phyloP scores from a whole-genome alignment of 2,797 vertebrate genomes.

The Dromococcyx pavoninus region DNA sequence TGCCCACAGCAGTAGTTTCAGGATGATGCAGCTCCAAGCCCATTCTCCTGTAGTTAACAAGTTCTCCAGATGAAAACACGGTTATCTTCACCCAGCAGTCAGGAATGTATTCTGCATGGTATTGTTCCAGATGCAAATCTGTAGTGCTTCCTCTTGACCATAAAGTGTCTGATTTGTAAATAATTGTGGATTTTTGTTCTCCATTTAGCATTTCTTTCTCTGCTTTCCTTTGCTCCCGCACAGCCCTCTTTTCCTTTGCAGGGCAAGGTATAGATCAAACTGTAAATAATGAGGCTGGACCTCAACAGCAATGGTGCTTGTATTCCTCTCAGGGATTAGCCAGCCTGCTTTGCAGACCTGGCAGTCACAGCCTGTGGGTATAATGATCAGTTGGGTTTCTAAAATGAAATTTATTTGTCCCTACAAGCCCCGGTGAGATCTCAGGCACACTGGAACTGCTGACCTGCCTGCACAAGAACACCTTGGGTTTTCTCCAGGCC shows the following conservation, averaged over 20 bases:
- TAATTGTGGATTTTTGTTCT: neutral
- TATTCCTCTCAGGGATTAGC: neutral
- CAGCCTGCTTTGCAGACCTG: neutral
- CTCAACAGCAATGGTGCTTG: neutral
- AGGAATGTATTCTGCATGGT: neutral
- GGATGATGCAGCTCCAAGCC: accelerated
- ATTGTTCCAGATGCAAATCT: neutral
- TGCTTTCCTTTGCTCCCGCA: neutral
- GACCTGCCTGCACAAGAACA: neutral
- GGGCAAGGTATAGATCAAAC: neutral
- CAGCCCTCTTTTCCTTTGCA: neutral
- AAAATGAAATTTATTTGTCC: neutral
- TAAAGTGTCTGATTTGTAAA: neutral
- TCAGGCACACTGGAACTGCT: neutral
- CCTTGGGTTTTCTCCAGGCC: neutral
- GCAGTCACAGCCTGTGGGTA: neutral
- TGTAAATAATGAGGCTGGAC: neutral
- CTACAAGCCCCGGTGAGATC: neutral
- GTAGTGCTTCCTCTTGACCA: neutral
- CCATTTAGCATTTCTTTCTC: neutral
- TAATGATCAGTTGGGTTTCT: neutral
- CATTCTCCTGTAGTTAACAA: neutral
- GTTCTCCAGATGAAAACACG: neutral
- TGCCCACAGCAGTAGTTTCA: neutral
- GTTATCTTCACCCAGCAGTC: neutral